These are phyloP conservation scores for Nineta flava DNA, from an alignment of 2,888 invertebrate species.

Conservation along the genomic window DNA sequence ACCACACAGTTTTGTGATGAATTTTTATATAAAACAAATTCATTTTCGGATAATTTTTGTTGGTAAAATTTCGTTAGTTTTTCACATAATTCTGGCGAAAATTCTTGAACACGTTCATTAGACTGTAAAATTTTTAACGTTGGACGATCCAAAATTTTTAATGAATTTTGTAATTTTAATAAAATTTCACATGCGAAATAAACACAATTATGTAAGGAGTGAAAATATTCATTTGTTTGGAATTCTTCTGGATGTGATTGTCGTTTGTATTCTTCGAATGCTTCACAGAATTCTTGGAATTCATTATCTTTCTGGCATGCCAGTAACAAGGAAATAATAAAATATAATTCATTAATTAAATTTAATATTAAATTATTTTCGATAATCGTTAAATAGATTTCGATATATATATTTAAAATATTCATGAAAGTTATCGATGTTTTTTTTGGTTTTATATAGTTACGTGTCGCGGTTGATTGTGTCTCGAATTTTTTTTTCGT, in stretches of 20 bases:
- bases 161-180: conserved; percentile 35
- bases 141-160: conserved; percentile 43
- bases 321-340: conserved; percentile 46
- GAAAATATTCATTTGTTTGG: conserved; percentile 5
- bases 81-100: conserved; percentile 28
- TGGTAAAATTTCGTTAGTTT: neutral
- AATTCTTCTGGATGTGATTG: conserved; percentile 6
- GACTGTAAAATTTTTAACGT: conserved; percentile 51
- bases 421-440: conserved; percentile 32
- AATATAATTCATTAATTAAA: conserved; percentile 50
- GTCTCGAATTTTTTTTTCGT: conserved; percentile 19
- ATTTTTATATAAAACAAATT: neutral
- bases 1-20: conserved; percentile 37
- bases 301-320: neutral
- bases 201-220: conserved; percentile 45
- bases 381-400: conserved; percentile 41
- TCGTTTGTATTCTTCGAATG: neutral
- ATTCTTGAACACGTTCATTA: conserved; percentile 43
- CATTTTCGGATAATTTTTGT: conserved; percentile 1
- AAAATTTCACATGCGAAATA: conserved; percentile 59
- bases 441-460: conserved; percentile 25
- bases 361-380: conserved; percentile 45
- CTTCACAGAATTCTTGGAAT: neutral
- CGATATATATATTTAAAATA: conserved; percentile 35
- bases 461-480: conserved; percentile 17